phyloP scores from a whole-genome alignment of 2,888 invertebrate species.

The Leptopterna dolabrata region DNA sequence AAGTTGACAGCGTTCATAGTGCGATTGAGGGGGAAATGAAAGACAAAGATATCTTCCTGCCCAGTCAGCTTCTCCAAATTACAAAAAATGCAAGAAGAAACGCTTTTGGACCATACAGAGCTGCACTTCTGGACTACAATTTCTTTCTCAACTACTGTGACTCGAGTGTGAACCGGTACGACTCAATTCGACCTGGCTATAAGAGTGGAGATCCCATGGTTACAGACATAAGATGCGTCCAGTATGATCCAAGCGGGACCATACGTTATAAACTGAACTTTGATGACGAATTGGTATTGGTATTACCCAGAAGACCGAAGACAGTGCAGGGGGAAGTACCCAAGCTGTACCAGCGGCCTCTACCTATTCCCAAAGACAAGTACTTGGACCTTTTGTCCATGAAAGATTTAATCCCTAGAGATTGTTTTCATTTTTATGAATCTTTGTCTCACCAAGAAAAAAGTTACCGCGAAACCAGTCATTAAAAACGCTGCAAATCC shows the following conservation, averaged over 20 bases:
- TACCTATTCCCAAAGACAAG: constrained; percentile 3
- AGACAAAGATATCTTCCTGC: too few relatives aligned
- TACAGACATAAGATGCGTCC: neutral
- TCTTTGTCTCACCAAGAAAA: neutral
- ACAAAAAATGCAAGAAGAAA: too few relatives aligned
- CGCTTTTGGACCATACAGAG: too few relatives aligned
- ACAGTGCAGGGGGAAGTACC: neutral
- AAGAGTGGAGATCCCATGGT: neutral
- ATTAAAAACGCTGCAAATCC: too few relatives aligned
- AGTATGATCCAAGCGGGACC: neutral
- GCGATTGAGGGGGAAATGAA: too few relatives aligned
- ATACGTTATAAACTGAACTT: neutral
- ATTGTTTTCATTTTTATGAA: too few relatives aligned
- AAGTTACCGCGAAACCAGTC: too few relatives aligned
- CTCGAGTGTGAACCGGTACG: neutral
- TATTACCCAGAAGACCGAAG: neutral
- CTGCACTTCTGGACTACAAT: neutral
- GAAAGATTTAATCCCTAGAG: neutral
- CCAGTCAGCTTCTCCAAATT: too few relatives aligned
- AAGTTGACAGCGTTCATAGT: too few relatives aligned
- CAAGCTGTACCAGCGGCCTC: neutral
- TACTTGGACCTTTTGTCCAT: neutral
- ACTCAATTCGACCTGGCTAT: neutral
- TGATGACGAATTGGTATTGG: neutral
- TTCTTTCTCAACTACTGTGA: neutral